Evolutionary conservation across 2,113 vertebrate genomes (phyloP).

Genomic region (Symphodus melops): DNA sequence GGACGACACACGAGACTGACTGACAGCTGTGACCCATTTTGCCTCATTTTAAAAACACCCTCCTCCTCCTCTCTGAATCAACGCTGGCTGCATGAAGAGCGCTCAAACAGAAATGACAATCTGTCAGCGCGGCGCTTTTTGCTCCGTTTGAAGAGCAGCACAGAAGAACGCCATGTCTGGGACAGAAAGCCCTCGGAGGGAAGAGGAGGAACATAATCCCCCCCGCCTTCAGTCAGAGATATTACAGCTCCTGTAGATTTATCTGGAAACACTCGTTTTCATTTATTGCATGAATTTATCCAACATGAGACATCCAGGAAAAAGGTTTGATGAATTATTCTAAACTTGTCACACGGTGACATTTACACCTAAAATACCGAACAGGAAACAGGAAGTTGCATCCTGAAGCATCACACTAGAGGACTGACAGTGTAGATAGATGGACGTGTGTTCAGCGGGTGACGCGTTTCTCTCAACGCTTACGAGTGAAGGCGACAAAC

Average conservation of each 20-base stretch:
- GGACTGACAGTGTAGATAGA: too few species aligned
- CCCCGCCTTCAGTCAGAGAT: slow-evolving; percentile 33
- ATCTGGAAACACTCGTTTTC: background rate
- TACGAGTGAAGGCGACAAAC: too few species aligned
- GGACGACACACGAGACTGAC: slow-evolving; percentile 48
- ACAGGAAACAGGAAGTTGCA: too few species aligned
- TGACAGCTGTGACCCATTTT: slow-evolving; percentile 77
- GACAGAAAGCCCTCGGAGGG: slow-evolving; percentile 34
- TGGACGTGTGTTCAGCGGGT: too few species aligned
- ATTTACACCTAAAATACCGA: too few species aligned
- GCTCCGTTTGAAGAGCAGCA: slow-evolving; percentile 46
- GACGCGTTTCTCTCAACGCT: too few species aligned
- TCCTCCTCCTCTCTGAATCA: slow-evolving; percentile 55
- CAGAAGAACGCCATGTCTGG: slow-evolving; percentile 45
- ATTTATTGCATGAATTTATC: too few species aligned
- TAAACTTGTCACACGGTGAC: too few species aligned
- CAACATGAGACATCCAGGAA: slow-evolving; percentile 1
- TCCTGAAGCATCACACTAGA: too few species aligned
- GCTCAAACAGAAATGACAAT: slow-evolving; percentile 67
- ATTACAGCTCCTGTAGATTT: background rate
- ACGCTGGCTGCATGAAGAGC: slow-evolving; percentile 58
- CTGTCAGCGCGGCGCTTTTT: slow-evolving; percentile 57
- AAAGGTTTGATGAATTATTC: too few species aligned
- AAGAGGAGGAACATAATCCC: slow-evolving; percentile 21
- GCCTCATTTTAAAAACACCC: slow-evolving; percentile 34